Evolutionary conservation across 1,140 invertebrate species (phyloP).

Genomic region (Cotesia glomerata): DNA sequence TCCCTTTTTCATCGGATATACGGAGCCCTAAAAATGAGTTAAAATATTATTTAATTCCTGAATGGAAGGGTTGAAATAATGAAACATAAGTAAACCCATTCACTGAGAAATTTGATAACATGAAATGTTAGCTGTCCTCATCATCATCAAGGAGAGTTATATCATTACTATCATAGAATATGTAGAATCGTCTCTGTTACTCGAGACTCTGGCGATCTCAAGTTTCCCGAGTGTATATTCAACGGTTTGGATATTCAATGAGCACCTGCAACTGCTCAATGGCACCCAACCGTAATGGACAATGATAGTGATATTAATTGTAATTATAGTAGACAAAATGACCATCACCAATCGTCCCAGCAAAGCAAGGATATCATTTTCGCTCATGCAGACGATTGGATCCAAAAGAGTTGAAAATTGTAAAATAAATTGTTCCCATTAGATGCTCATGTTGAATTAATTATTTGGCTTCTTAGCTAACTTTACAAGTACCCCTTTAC

Average conservation of each 20-base stretch:
- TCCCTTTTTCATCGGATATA: too few relatives aligned
- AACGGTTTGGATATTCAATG: neutral
- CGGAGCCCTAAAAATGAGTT: neutral
- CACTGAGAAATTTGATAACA: too few relatives aligned
- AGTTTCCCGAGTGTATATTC: neutral
- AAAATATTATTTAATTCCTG: neutral
- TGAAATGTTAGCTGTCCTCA: neutral
- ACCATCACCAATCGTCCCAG: too few relatives aligned
- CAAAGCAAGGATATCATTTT: too few relatives aligned
- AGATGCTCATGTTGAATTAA: neutral
- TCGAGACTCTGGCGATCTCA: neutral
- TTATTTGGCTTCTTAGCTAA: conserved; percentile 1
- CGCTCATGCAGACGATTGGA: neutral
- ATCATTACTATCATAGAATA: too few relatives aligned
- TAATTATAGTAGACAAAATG: too few relatives aligned
- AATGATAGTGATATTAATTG: too few relatives aligned
- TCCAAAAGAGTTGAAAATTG: neutral
- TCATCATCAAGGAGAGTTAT: neutral
- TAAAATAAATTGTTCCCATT: neutral
- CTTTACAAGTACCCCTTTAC: neutral
- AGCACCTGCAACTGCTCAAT: conserved; percentile 1
- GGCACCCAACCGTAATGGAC: too few relatives aligned
- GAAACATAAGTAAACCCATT: too few relatives aligned
- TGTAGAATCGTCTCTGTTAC: too few relatives aligned
- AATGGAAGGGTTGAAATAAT: too few relatives aligned